A percentile compares a stretch with the other conserved stretches of the same genome.
phyloP scores from a whole-genome alignment of 2,797 vertebrate genomes.

The Sphenopsis melanotis region DNA sequence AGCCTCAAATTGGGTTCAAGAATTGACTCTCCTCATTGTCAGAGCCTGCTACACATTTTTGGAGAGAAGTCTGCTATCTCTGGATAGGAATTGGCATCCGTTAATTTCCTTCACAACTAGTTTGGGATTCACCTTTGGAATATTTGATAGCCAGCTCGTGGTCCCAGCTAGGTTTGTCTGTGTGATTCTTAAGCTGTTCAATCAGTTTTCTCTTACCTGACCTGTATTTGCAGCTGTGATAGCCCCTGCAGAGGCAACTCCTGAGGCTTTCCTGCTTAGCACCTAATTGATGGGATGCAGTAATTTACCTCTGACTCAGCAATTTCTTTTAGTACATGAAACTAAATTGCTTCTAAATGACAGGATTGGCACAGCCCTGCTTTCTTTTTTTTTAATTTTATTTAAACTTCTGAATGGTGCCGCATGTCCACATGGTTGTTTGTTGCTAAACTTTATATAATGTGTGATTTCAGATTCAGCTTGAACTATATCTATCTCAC shows the following conservation, averaged over 20 bases:
- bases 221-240: neutral
- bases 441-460: slow-evolving; percentile 84
- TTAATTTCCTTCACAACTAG: neutral
- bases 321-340: slow-evolving; percentile 53
- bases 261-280: slow-evolving; percentile 48
- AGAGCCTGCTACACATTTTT: neutral
- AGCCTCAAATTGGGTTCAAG: neutral
- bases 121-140: neutral
- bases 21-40: neutral
- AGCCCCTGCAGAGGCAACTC: slow-evolving; percentile 31
- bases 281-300: slow-evolving; percentile 46
- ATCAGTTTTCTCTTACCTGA: neutral
- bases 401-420: slow-evolving; percentile 77
- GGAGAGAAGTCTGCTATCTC: neutral
- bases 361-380: slow-evolving; percentile 75
- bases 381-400: slow-evolving; percentile 38
- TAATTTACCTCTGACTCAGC: slow-evolving; percentile 62
- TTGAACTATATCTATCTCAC: slow-evolving; percentile 82
- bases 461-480: slow-evolving; percentile 77
- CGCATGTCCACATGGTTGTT: slow-evolving; percentile 81
- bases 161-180: neutral
- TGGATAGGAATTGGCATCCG: neutral
- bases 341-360: slow-evolving; percentile 75
- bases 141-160: neutral
- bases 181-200: neutral